phyloP scores from a whole-genome alignment of 2,113 vertebrate genomes.

The Podarcis raffonei region DNA sequence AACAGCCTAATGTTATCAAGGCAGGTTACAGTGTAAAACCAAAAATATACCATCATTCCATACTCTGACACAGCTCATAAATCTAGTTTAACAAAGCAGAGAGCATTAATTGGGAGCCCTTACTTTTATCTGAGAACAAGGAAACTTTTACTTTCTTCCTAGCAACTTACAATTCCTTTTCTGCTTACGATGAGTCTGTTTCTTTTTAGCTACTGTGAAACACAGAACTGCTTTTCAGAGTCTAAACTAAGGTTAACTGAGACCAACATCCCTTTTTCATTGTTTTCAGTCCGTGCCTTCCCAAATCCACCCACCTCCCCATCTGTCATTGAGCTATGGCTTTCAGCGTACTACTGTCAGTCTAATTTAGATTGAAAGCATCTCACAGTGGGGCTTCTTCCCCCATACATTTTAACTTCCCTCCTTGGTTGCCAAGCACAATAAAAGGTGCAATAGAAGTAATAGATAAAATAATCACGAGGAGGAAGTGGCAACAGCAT shows the following conservation, averaged over 20 bases:
- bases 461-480: conserved; percentile 19
- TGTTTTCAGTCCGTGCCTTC: background rate
- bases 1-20: background rate
- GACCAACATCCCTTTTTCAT: background rate
- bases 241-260: background rate
- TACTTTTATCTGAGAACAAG: background rate
- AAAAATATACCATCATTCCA: background rate
- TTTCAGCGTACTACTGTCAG: conserved; percentile 17
- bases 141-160: background rate
- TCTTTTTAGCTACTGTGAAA: background rate
- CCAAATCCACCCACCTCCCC: conserved; percentile 5
- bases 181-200: background rate
- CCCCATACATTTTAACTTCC: conserved; percentile 1
- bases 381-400: conserved; percentile 18
- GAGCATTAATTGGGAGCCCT: background rate
- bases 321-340: conserved; percentile 16
- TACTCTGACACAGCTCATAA: background rate
- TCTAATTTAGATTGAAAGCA: conserved; percentile 23
- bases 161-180: background rate
- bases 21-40: background rate
- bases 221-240: background rate
- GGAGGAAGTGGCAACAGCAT: conserved; percentile 8
- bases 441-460: conserved; percentile 18
- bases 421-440: background rate
- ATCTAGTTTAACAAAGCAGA: background rate